Base-by-base conservation (phyloP, 2,888 invertebrate genomes). In the Pachydiplax longipennis region DNA sequence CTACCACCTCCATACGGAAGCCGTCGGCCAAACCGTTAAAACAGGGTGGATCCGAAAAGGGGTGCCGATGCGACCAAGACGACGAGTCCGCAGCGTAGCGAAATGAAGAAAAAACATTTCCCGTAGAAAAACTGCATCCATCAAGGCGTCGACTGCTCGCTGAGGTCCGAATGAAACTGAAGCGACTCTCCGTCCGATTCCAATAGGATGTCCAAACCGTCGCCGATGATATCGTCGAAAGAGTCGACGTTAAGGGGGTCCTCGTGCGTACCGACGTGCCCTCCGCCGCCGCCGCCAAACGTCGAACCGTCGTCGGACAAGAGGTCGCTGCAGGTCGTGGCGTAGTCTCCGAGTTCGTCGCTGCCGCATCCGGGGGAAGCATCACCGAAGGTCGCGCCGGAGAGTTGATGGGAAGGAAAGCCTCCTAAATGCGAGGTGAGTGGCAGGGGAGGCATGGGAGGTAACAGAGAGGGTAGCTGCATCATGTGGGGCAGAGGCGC, bases 101-200 rank as follows among this genome's bases (percentile, higher is more conserved):
- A 61, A 58, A 58, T 18, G 15, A 65, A 37, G 61, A 31, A 25
- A 25, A 18, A 25, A 31, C 73, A 13, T 10, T 8, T 31, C 61
- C 35, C 35, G 61, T 35, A 61, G 22, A 3, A 25, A 22, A 25
- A 31, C 25, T 73, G 73, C 73, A 73, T 31, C 31, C 61, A 82
- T 91, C 91, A 91, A 58, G 91, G 91, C 18, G 91, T 91, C 83
- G 91, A 91, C 25, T 92, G 91, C 58, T 92, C 92, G 91, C 92
- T 92, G 83, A 92, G 92, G 90, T 93, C 93, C 53, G 93, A 92
- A 58, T 92, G 92, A 91, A 93, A 93, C 35, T 93, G 92, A 65
- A 96, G 92, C 61, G 95, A 95, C 92, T 96, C 96, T 10, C 95
- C 95, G 92, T 96, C 96, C 22, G 95, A 95, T 92, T 96, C 96